phyloP scores from a whole-genome alignment of 2,113 vertebrate genomes.

The Cyanoliseus patagonus region DNA sequence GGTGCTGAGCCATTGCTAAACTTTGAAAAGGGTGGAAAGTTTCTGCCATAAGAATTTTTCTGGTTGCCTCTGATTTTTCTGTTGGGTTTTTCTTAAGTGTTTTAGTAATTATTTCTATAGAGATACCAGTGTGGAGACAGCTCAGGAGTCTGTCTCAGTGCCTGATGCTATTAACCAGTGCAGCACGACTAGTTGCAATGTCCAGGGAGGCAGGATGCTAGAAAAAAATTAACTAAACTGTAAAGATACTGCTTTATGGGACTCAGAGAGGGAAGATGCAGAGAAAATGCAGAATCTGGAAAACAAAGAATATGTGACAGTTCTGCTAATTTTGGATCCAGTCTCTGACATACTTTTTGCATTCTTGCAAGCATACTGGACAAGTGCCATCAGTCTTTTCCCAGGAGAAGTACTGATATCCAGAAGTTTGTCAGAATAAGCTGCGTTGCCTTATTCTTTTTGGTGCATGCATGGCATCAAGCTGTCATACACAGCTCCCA shows the following conservation, averaged over 20 bases:
- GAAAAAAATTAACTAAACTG: not conserved
- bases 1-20: conserved; percentile 28
- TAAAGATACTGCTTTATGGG: not conserved
- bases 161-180: not conserved
- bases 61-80: not conserved
- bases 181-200: not conserved
- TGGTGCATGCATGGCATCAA: not conserved
- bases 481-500: not conserved
- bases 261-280: not conserved
- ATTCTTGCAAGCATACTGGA: not conserved
- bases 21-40: not conserved
- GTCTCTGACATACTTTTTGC: not conserved
- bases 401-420: not conserved
- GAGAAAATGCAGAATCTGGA: not conserved
- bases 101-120: conserved; percentile 7
- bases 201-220: not conserved
- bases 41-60: not conserved
- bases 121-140: not conserved
- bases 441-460: not conserved
- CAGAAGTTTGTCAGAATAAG: not conserved
- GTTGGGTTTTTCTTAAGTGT: not conserved
- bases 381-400: not conserved
- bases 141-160: not conserved
- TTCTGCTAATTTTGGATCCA: not conserved
- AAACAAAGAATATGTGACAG: not conserved